A percentile compares a stretch with the other conserved stretches of the same genome.
These are phyloP conservation scores for Cephalopterus ornatus DNA, from an alignment of 2,113 vertebrate genomes.

Conservation along the genomic window DNA sequence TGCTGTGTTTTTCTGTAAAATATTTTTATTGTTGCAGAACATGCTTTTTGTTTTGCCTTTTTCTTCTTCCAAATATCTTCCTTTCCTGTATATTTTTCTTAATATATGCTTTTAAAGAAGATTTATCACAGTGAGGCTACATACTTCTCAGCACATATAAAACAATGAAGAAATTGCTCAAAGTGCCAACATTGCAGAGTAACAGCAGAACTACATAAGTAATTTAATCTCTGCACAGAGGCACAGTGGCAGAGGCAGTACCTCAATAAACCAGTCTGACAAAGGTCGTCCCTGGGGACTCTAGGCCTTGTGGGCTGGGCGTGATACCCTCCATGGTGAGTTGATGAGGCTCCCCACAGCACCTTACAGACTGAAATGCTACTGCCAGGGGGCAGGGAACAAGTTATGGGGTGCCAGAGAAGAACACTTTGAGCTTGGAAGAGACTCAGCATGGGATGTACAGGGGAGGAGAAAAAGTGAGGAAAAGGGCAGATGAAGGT, in stretches of 20 bases:
- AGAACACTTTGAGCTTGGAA: background rate
- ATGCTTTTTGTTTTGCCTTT: background rate
- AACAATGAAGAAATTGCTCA: background rate
- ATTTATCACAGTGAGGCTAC: background rate
- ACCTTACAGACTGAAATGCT: background rate
- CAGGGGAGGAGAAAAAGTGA: rapidly evolving
- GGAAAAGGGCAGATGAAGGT: background rate
- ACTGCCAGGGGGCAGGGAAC: background rate
- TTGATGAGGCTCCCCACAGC: background rate
- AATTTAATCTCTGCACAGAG: background rate
- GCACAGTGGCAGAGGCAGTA: rapidly evolving
- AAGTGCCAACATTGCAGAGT: background rate
- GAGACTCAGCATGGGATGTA: background rate
- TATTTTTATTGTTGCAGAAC: background rate
- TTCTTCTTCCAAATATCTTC: background rate
- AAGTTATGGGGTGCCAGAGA: rapidly evolving
- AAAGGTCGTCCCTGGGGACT: too few species aligned
- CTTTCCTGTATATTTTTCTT: background rate
- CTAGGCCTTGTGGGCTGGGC: too few species aligned
- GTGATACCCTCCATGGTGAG: background rate
- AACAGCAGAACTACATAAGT: background rate
- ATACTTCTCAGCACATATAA: background rate
- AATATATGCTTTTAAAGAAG: background rate
- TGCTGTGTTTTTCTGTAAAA: background rate
- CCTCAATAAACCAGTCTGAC: rapidly evolving